phyloP scores from a whole-genome alignment of 2,888 invertebrate genomes.

The Brachypterus glaber region DNA sequence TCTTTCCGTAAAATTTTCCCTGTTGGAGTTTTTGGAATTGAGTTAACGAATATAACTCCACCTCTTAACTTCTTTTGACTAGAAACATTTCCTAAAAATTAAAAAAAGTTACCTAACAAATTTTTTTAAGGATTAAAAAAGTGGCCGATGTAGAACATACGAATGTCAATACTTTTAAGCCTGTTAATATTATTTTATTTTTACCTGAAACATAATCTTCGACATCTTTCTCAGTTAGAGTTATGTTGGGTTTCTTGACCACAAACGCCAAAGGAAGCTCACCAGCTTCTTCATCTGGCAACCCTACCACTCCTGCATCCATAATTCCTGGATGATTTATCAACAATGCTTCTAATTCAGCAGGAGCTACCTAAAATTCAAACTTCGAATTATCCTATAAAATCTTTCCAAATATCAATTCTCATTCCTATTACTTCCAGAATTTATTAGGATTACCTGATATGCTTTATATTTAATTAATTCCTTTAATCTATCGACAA shows the following conservation, averaged over 20 bases:
- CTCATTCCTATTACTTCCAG: too few species aligned
- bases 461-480: constrained; percentile 85
- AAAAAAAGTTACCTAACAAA: background rate
- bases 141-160: too few species aligned
- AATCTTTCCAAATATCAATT: constrained; percentile 1
- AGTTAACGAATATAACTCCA: constrained; percentile 44
- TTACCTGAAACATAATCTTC: constrained; percentile 41
- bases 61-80: constrained; percentile 65
- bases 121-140: too few species aligned
- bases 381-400: background rate
- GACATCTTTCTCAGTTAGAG: constrained; percentile 40
- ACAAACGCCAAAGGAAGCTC: constrained; percentile 71
- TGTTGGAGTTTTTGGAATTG: constrained; percentile 43
- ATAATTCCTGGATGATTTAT: constrained; percentile 59
- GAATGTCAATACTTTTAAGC: too few species aligned
- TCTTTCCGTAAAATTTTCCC: constrained; percentile 45
- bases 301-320: constrained; percentile 75
- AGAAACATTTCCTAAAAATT: constrained; percentile 46
- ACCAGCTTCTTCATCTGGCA: constrained; percentile 61
- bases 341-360: constrained; percentile 73
- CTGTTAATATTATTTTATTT: constrained; percentile 17
- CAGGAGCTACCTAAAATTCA: constrained; percentile 53
- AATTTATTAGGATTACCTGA: too few species aligned
- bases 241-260: constrained; percentile 48
- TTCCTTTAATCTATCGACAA: constrained; percentile 80